These are phyloP conservation scores for Tokudaia tokunoshimensis DNA, from an alignment of 2,797 vertebrate genomes.

Conservation along the genomic window DNA sequence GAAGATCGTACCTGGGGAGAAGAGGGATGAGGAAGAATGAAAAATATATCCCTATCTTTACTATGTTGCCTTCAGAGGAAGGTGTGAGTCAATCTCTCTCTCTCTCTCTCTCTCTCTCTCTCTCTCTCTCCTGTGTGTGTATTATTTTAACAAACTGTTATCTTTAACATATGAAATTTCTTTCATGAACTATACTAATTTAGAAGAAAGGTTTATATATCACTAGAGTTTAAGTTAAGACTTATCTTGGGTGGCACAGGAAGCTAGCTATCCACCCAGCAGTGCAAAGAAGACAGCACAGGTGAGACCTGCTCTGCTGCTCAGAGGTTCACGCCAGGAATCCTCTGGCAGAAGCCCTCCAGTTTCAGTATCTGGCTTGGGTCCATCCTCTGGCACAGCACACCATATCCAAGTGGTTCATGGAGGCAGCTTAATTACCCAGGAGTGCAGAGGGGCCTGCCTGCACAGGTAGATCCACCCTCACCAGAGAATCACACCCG, in stretches of 20 bases:
- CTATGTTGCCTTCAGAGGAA: neutral
- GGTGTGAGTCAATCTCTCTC: neutral
- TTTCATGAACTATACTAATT: neutral
- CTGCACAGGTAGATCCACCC: too few relatives aligned
- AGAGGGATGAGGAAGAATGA: neutral
- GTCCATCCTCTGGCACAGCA: too few relatives aligned
- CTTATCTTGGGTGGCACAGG: neutral
- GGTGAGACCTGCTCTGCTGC: too few relatives aligned
- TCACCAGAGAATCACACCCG: too few relatives aligned
- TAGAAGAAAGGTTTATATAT: neutral
- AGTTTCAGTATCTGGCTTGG: too few relatives aligned
- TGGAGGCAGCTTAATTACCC: too few relatives aligned
- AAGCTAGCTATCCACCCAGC: too few relatives aligned
- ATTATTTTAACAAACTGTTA: neutral
- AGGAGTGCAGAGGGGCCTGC: too few relatives aligned
- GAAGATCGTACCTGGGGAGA: neutral
- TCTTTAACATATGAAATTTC: neutral
- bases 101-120: neutral
- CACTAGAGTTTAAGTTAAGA: neutral
- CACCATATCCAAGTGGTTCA: too few relatives aligned
- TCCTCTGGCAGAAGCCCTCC: too few relatives aligned
- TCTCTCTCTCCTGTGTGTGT: neutral
- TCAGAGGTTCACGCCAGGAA: too few relatives aligned
- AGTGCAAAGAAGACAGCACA: too few relatives aligned
- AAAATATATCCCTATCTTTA: neutral